Percentiles rank a stretch among this genome's conserved stretches.
phyloP scores from a whole-genome alignment of 2,888 invertebrate genomes.

The Leptopilina drosophilae region DNA sequence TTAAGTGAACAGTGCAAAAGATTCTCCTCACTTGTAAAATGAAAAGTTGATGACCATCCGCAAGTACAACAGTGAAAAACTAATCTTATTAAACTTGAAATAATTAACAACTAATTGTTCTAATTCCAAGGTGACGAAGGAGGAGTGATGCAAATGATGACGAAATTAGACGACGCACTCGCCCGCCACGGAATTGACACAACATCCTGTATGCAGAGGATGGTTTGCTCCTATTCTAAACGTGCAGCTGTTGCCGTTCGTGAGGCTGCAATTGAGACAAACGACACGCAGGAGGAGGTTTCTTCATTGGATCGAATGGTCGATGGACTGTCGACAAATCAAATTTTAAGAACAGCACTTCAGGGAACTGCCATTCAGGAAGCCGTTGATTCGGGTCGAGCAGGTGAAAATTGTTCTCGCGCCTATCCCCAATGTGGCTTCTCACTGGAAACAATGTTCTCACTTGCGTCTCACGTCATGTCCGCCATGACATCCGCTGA shows the following conservation, averaged over 20 bases:
- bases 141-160: conserved; percentile 81
- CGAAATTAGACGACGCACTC: conserved; percentile 79
- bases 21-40: too few species aligned
- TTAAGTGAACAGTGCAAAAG: too few species aligned
- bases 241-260: conserved; percentile 78
- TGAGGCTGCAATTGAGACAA: conserved; percentile 56
- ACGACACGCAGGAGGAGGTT: conserved; percentile 56
- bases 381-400: conserved; percentile 78
- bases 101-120: conserved; percentile 9
- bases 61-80: too few species aligned
- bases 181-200: conserved; percentile 81
- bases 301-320: conserved; percentile 70
- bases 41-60: too few species aligned
- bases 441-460: conserved; percentile 72
- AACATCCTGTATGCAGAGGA: conserved; percentile 81
- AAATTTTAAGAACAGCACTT: conserved; percentile 72
- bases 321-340: conserved; percentile 70
- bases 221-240: conserved; percentile 84
- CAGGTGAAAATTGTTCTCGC: conserved; percentile 75
- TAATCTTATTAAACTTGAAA: too few species aligned
- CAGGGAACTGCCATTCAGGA: conserved; percentile 79
- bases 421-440: conserved; percentile 78
- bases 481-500: conserved; percentile 57
- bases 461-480: conserved; percentile 68
- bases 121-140: conserved; percentile 79